phyloP scores from a whole-genome alignment of 2,888 invertebrate species.

The Yponomeuta evonymella region DNA sequence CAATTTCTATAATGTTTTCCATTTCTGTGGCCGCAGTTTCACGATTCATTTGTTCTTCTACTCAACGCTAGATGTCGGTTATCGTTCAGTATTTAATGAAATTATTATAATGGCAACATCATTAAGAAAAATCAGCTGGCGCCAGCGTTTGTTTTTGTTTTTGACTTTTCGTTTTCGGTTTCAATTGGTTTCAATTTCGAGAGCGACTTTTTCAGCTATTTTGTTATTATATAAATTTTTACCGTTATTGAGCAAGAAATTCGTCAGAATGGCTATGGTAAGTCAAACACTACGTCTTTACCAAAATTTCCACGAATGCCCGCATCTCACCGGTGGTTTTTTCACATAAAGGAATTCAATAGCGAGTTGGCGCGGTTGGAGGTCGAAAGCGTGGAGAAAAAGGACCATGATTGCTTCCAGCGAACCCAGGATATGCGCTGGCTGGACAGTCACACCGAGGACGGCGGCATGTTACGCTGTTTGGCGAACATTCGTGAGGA shows the following conservation, averaged over 20 bases:
- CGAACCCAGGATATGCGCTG: constrained; percentile 57
- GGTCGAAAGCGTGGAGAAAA: constrained; percentile 36
- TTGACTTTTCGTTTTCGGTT: background rate
- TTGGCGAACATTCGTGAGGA: constrained; percentile 56
- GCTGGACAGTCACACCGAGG: constrained; percentile 63
- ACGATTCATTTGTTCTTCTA: too few species aligned
- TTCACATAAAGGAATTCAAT: constrained; percentile 41
- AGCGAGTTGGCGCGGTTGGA: constrained; percentile 56
- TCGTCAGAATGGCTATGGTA: background rate
- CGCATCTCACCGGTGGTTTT: constrained; percentile 8
- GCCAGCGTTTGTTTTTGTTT: background rate
- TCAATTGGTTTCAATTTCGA: background rate
- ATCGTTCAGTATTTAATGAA: background rate
- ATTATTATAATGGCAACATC: background rate
- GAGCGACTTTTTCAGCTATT: background rate
- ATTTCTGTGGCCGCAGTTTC: too few species aligned
- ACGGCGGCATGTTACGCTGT: constrained; percentile 59
- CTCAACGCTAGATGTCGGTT: too few species aligned
- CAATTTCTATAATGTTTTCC: too few species aligned
- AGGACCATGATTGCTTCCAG: constrained; percentile 49
- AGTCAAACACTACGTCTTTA: background rate
- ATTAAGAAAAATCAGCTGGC: background rate
- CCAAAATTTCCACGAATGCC: background rate
- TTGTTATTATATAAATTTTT: background rate
- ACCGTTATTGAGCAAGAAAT: background rate